Conservation (phyloP, 2,888 invertebrate genomes). For the Cylloceria caligata region DNA sequence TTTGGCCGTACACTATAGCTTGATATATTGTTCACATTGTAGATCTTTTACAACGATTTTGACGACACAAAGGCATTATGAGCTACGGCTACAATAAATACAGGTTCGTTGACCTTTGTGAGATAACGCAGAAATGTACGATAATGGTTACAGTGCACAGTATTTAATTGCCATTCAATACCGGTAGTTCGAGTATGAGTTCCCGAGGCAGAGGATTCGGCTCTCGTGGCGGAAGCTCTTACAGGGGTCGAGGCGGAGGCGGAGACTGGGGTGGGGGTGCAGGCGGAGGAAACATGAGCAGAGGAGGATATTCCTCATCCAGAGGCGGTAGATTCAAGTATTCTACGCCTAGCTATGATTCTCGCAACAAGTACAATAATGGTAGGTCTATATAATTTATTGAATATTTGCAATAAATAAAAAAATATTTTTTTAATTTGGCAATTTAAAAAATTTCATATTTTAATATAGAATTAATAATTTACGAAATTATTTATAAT, state of each 20-base stretch:
- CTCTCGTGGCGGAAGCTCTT: constrained; percentile 80
- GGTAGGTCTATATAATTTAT: constrained; percentile 71
- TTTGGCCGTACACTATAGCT: background rate
- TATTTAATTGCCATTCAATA: constrained; percentile 19
- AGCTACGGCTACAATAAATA: constrained; percentile 81
- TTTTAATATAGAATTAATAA: too few species aligned
- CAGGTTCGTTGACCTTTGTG: constrained; percentile 75
- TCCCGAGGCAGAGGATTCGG: constrained; percentile 81
- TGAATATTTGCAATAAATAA: too few species aligned
- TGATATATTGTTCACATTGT: constrained; percentile 68
- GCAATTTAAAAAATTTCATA: too few species aligned
- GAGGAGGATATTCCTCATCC: constrained; percentile 81
- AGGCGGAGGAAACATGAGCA: constrained; percentile 75
- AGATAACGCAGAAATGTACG: background rate
- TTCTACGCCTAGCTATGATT: constrained; percentile 80
- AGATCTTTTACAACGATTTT: constrained; percentile 71
- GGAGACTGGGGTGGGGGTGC: constrained; percentile 76
- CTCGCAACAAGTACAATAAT: constrained; percentile 80
- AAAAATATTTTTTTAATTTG: too few species aligned
- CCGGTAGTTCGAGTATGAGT: constrained; percentile 78
- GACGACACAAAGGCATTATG: constrained; percentile 73
- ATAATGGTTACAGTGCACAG: background rate
- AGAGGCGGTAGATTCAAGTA: constrained; percentile 82
- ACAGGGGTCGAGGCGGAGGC: constrained; percentile 80
- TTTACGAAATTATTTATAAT: too few species aligned